Evolutionary conservation across 2,888 invertebrate species (phyloP).

Genomic region (Hemicrepidius hirtus): DNA sequence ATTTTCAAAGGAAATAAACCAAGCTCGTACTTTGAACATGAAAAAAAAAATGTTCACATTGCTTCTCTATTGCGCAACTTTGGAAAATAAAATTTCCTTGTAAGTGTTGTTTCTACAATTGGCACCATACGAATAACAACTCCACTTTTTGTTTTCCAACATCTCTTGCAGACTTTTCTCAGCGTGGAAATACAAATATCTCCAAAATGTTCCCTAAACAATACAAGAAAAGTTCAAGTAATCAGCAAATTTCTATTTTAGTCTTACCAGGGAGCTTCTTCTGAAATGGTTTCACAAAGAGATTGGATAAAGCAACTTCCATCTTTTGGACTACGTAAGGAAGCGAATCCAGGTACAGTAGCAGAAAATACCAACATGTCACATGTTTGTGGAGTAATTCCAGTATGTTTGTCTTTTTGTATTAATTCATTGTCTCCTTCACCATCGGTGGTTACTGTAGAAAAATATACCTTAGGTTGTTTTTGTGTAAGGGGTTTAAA

Average conservation of each 20-base stretch:
- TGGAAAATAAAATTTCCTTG: too few relatives aligned
- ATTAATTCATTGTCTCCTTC: conserved; percentile 18
- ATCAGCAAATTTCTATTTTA: not conserved
- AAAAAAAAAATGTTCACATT: too few relatives aligned
- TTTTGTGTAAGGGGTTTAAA: too few relatives aligned
- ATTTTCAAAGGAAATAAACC: too few relatives aligned
- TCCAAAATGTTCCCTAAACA: conserved; percentile 63
- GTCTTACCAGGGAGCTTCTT: conserved; percentile 59
- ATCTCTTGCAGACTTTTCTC: conserved; percentile 56
- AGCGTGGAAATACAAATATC: conserved; percentile 63
- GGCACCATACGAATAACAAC: conserved; percentile 43
- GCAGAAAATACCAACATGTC: conserved; percentile 67
- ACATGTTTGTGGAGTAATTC: conserved; percentile 55
- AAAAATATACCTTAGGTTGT: too few relatives aligned
- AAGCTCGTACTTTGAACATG: too few relatives aligned
- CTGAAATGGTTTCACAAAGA: conserved; percentile 64
- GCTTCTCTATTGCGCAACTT: too few relatives aligned
- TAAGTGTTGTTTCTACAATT: conserved; percentile 47
- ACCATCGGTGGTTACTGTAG: conserved; percentile 29
- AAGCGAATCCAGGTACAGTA: conserved; percentile 67
- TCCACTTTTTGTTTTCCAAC: conserved; percentile 53
- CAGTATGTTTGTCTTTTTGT: conserved; percentile 55
- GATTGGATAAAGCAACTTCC: conserved; percentile 70
- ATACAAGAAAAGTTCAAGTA: not conserved
- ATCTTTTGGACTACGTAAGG: conserved; percentile 63